Conservation (phyloP, 2,888 invertebrate genomes). For the Myopa tessellatipennis region DNA sequence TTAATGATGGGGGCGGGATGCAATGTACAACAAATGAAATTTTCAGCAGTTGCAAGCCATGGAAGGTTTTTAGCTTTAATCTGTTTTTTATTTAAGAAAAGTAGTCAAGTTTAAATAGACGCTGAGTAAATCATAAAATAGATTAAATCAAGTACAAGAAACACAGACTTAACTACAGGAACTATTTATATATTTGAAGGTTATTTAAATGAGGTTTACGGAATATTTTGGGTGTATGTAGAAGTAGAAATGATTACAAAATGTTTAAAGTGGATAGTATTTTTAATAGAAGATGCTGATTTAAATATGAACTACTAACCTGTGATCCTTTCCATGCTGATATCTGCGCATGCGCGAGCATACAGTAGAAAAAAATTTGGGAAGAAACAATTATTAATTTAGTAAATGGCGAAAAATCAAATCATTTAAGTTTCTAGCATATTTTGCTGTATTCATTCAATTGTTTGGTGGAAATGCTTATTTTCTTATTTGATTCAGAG, state of each 20-base stretch:
- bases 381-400: constrained; percentile 43
- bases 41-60: no score
- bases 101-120: not conserved
- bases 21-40: no score
- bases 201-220: no score
- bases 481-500: not conserved
- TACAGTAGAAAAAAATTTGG: constrained; percentile 7
- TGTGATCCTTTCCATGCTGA: constrained; percentile 69
- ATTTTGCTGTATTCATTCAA: constrained; percentile 8
- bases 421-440: constrained; percentile 16
- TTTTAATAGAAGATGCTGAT: no score
- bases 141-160: no score
- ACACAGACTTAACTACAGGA: no score
- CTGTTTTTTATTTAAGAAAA: no score
- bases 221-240: no score
- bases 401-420: constrained; percentile 43
- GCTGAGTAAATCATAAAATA: no score
- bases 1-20: not conserved
- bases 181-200: no score
- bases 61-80: no score
- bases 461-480: no score
- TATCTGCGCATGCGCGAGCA: constrained; percentile 55
- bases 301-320: constrained; percentile 53
- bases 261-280: not conserved
- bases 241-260: not conserved